A percentile compares a stretch with the other conserved stretches of the same genome.
These are phyloP conservation scores for Sinocyclocheilus rhinocerous DNA, from an alignment of 2,113 vertebrate species.

Conservation along the genomic window DNA sequence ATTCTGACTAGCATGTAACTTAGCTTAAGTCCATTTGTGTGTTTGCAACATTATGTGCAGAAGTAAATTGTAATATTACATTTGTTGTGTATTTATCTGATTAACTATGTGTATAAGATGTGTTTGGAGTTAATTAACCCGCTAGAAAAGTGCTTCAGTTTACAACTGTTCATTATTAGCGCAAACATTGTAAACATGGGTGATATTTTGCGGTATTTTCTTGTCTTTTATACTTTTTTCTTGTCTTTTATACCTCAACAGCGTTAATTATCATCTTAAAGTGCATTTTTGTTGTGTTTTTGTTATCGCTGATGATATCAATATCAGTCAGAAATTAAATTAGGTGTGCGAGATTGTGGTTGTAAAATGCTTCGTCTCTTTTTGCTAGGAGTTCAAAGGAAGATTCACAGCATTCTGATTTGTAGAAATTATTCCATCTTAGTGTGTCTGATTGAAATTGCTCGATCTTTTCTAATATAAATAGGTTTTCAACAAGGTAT, in stretches of 20 bases:
- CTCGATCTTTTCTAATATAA: neutral
- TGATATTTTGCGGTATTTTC: neutral
- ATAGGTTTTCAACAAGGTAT: conserved; percentile 7
- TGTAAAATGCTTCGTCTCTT: neutral
- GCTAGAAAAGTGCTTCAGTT: neutral
- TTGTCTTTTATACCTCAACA: neutral
- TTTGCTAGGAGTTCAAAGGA: neutral
- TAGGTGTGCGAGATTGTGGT: neutral
- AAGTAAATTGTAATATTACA: neutral
- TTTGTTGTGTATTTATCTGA: neutral
- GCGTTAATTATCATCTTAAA: neutral
- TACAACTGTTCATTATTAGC: neutral
- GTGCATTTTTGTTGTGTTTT: neutral
- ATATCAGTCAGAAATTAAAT: neutral
- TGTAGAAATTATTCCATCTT: neutral
- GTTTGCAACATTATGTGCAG: neutral
- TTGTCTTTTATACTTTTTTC: neutral
- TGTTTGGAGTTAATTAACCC: neutral
- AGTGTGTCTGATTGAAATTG: neutral
- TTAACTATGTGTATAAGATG: neutral
- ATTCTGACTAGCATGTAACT: neutral
- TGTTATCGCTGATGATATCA: neutral
- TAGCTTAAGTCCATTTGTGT: neutral
- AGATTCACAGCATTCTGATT: neutral
- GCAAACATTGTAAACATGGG: neutral